These are phyloP conservation scores for Drosophila mayri DNA, from an alignment of 1,140 invertebrate species.

Conservation along the genomic window DNA sequence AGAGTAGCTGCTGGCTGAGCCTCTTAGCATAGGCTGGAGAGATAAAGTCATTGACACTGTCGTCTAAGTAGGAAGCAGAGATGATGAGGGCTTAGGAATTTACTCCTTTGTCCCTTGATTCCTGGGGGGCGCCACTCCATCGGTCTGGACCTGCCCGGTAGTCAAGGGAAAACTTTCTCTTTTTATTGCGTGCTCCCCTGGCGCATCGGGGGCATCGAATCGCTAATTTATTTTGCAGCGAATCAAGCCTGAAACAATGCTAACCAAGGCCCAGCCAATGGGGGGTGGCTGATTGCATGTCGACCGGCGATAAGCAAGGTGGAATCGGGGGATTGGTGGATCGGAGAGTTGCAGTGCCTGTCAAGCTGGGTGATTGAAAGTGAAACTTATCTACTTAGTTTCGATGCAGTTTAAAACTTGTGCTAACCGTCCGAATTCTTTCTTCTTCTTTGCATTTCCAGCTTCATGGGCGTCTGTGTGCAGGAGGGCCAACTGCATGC, in stretches of 20 bases:
- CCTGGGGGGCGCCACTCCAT: slow-evolving; percentile 9
- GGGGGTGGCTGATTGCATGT: slow-evolving; percentile 48
- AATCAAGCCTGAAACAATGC: slow-evolving; percentile 30
- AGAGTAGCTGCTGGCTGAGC: slow-evolving; percentile 8
- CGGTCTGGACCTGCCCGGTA: neutral
- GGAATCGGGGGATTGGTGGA: neutral
- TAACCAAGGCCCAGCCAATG: slow-evolving; percentile 6
- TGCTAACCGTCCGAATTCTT: neutral
- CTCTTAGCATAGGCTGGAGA: slow-evolving; percentile 22
- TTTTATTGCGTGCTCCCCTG: slow-evolving; percentile 44
- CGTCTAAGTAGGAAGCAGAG: slow-evolving; percentile 30
- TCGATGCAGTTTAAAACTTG: slow-evolving; percentile 38
- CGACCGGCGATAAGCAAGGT: slow-evolving; percentile 39
- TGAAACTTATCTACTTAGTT: slow-evolving; percentile 50
- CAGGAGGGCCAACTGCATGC: slow-evolving; percentile 98
- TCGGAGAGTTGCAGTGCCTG: slow-evolving; percentile 32
- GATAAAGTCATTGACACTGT: slow-evolving; percentile 44
- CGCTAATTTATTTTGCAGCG: slow-evolving; percentile 41
- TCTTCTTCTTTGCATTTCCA: slow-evolving; percentile 85
- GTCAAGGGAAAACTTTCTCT: slow-evolving; percentile 48
- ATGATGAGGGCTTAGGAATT: slow-evolving; percentile 27
- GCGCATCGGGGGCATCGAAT: slow-evolving; percentile 36
- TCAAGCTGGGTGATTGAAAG: slow-evolving; percentile 46
- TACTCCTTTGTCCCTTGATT: slow-evolving; percentile 12
- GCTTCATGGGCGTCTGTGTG: slow-evolving; percentile 98